phyloP scores from a whole-genome alignment of 2,888 invertebrate species.

The Cryptops parisi region DNA sequence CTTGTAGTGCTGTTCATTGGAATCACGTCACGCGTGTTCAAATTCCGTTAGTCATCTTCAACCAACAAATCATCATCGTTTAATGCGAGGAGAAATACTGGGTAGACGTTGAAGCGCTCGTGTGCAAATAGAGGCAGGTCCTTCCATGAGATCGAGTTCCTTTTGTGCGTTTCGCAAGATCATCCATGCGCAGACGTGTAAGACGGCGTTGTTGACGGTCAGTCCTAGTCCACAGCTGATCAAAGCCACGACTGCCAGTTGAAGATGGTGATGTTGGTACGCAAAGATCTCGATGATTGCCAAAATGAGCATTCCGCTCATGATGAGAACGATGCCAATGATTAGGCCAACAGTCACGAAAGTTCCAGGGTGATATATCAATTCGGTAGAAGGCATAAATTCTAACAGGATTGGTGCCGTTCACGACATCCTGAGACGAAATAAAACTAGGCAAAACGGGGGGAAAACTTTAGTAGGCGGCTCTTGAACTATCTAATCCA shows the following conservation, averaged over 20 bases:
- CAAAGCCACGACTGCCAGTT: neutral
- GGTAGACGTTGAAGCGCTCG: no score
- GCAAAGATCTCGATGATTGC: neutral
- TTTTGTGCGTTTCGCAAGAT: neutral
- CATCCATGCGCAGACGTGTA: conserved; percentile 1
- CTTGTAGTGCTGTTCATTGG: no score
- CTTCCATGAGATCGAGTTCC: neutral
- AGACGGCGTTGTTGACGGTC: conserved; percentile 1
- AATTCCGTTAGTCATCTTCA: no score
- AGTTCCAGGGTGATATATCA: conserved; percentile 5
- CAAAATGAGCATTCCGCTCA: neutral
- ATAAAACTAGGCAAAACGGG: neutral
- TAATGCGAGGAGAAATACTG: no score
- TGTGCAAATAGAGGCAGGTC: no score
- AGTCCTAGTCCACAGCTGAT: conserved; percentile 7
- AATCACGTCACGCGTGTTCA: no score
- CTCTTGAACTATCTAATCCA: no score
- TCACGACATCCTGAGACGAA: no score
- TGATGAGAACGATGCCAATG: neutral
- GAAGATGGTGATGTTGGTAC: neutral
- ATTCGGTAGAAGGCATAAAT: conserved; percentile 6
- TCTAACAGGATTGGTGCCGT: no score
- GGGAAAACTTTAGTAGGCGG: no score
- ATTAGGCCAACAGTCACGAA: conserved; percentile 1
- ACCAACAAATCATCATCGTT: no score